A percentile compares a stretch with the other conserved stretches of the same genome.
Evolutionary conservation across 2,113 vertebrate species (phyloP).

Genomic region (Cyanoderma ruficeps): DNA sequence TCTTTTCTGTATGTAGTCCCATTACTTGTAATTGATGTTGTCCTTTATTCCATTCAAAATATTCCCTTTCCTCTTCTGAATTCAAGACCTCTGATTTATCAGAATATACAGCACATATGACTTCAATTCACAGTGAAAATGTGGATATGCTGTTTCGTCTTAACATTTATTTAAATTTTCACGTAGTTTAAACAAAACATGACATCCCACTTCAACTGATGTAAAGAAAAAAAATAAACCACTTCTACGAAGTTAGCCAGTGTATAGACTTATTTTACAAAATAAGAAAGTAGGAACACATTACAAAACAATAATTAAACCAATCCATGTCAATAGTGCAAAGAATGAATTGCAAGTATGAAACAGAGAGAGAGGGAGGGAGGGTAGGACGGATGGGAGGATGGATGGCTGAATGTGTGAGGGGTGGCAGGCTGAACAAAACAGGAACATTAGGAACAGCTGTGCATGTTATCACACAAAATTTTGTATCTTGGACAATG

Average conservation of each 20-base stretch:
- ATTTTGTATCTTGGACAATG: background rate
- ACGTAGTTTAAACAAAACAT: slow-evolving; percentile 46
- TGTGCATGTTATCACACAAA: background rate
- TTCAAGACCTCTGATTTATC: background rate
- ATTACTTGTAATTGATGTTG: background rate
- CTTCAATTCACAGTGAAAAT: slow-evolving; percentile 26
- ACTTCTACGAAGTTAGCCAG: slow-evolving; percentile 72
- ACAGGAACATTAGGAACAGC: background rate
- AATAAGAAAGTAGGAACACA: slow-evolving; percentile 57
- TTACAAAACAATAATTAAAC: slow-evolving; percentile 68
- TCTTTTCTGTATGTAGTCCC: background rate
- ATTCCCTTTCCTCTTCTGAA: background rate
- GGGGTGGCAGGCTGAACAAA: background rate
- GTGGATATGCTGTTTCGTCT: slow-evolving; percentile 11
- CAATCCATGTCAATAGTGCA: slow-evolving; percentile 69
- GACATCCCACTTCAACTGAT: slow-evolving; percentile 45
- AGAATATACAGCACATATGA: background rate
- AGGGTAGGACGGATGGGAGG: background rate
- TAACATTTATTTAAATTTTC: slow-evolving; percentile 73
- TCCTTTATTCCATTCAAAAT: background rate
- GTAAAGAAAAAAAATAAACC: slow-evolving; percentile 13
- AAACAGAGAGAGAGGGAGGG: background rate
- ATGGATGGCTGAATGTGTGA: background rate
- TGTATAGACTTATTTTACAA: slow-evolving; percentile 79
- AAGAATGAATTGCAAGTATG: slow-evolving; percentile 40